Evolutionary conservation across 2,797 vertebrate species (phyloP), one percentile per base, ranked within the genome.

Genomic region (Enteromius paludinosus): DNA sequence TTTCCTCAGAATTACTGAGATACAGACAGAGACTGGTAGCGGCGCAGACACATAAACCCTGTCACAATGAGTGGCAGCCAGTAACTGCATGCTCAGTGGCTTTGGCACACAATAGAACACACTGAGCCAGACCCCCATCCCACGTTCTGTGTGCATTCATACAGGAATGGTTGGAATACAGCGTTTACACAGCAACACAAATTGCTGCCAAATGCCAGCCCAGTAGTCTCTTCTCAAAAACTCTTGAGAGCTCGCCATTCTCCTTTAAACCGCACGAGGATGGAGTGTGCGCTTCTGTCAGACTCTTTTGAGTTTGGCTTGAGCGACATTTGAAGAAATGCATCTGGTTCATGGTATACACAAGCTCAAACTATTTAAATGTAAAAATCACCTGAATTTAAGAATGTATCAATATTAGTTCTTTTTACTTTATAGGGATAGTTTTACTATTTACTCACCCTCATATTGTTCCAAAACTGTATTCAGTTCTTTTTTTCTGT

Each of bases 91-190:
- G 69, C 61, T 82, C 61, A 30, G 47, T 82, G 70, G 84, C 84
- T 85, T 85, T 85, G 69, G 59, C 75, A 72, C 79, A 85, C 79
- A 85, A 85, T 82, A 68, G 74, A 68, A 72, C 49, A 82, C 79
- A 72, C 78, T 82, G 68, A 78, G 68, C 74, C 38, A 73, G 74
- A 72, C 28, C 35, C 68, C n/a, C 74, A 28, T 81, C 74, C 84
- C 74, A 82, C 84, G 43, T 85, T 81, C 79, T 78, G 80, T 82
- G 79, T 85, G 79, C 79, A 76, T 81, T 85, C 84, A 72, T 71
- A 85, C 79, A 56, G 79, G 79, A 82, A 85, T 82, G 68, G 69
- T 72, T 82, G 66, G 56, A 81, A 81, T 71, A 81, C 65, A 54
- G 54, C 1, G 59, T 78, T 78, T 78, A 72, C 61, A 81, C 54